Evolutionary conservation across 2,113 vertebrate genomes (phyloP), one percentile per base, ranked within the genome.

Genomic region (Callithrix jacchus): DNA sequence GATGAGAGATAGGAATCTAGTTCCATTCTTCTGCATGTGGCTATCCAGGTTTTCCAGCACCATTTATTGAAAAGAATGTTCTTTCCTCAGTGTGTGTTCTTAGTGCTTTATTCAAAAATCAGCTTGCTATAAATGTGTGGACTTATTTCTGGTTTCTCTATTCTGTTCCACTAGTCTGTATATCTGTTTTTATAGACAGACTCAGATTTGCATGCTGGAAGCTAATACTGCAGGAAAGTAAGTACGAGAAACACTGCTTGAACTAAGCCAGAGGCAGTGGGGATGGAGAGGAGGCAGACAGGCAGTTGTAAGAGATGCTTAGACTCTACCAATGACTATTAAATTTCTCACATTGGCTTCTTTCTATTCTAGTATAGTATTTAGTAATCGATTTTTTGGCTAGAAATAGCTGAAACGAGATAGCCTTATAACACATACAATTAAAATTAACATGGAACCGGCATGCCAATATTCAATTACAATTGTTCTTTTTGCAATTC

Each of bases 371-470:
- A 89, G 45, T 25, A 42, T 77, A 82, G 45, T 32, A 64, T 20
- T 85, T 70, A 80, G 32, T 66, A n/a, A 47, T 20, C 42, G 5
- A 77, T n/a, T 49, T 80, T 42, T 90, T 66, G 20, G 32, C 73
- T 89, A 58, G 52, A 73, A 87, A 87, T 79, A 93, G 14, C 58
- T 92, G 42, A 93, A 87, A 61, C 45, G 30, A 87, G 13, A 77
- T 56, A 45, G 80, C 12, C 27, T 93, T 95, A 37, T 68, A 81
- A 80, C 18, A 84, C 27, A 89, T 13, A n/a, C 11, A 85, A n/a
- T 92, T 76, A 84, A 94, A 95, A 68, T 91, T 77, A 85, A 95
- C 18, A 83, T 74, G n/a, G 54, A 93, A 74, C 74, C 1, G 3
- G 21, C 13, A 91, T 56, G 23, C 32, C 66, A 88, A 30, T 61